phyloP scores from a whole-genome alignment of 2,888 invertebrate species.

The Tetragnatha montana region DNA sequence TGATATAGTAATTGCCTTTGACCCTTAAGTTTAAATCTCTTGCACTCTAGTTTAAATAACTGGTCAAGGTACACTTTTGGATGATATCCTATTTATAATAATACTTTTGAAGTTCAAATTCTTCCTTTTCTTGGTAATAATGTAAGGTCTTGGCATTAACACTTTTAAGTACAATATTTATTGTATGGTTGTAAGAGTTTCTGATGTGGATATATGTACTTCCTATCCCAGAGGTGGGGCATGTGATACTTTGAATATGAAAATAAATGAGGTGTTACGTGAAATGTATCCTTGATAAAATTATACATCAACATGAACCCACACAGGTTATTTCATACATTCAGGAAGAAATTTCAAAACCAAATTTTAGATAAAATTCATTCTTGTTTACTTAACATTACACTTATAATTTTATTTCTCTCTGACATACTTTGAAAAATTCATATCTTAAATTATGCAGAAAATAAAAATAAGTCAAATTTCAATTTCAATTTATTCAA shows the following conservation, averaged over 20 bases:
- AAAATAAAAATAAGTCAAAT: no score
- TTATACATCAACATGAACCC: not conserved
- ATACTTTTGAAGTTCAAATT: not conserved
- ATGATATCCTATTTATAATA: not conserved
- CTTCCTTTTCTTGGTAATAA: not conserved
- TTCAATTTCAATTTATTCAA: no score
- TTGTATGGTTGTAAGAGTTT: not conserved
- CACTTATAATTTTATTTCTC: no score
- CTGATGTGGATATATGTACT: not conserved
- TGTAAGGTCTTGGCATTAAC: not conserved
- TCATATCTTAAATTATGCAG: no score
- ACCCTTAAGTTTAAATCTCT: no score
- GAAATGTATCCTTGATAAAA: not conserved
- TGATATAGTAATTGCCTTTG: no score
- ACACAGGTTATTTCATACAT: not conserved
- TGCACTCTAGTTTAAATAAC: not conserved
- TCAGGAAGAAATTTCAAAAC: not conserved
- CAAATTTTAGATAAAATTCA: not conserved
- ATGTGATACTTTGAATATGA: slow-evolving; percentile 52
- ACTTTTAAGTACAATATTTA: not conserved
- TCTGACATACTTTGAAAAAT: no score
- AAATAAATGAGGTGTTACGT: slow-evolving; percentile 6
- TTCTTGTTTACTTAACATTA: no score
- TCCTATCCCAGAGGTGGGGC: slow-evolving; percentile 27
- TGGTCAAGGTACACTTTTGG: not conserved